Conservation (phyloP, 2,888 invertebrate genomes). For the Patella ulyssiponensis region DNA sequence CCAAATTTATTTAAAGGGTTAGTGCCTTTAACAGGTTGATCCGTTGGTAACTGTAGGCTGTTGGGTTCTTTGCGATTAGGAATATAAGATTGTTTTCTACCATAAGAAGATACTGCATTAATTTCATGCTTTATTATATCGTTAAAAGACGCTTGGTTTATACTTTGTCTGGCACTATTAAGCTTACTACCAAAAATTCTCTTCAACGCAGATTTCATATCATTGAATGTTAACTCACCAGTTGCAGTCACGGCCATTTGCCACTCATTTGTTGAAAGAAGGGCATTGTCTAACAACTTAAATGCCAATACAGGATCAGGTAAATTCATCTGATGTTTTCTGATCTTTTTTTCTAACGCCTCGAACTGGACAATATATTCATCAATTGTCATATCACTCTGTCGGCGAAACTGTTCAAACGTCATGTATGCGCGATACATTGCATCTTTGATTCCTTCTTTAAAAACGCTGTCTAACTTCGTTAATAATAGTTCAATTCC, state of each 20-base stretch:
- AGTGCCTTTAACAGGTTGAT: not conserved
- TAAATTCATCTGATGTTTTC: not conserved
- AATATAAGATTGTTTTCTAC: not conserved
- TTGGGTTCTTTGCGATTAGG: not conserved
- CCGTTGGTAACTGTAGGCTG: not conserved
- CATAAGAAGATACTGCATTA: not conserved
- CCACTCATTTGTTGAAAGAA: conserved; percentile 19
- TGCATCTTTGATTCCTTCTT: not conserved
- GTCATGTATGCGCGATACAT: not conserved
- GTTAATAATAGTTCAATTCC: no score
- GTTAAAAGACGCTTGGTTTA: not conserved
- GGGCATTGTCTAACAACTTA: conserved; percentile 16
- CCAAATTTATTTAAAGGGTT: conserved; percentile 14
- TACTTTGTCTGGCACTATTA: no score
- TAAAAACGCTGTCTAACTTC: no score
- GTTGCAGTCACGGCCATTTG: conserved; percentile 26
- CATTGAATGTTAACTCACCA: conserved; percentile 18
- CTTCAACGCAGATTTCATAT: conserved; percentile 25
- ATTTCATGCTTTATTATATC: not conserved
- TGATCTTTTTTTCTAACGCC: not conserved
- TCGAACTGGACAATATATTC: conserved; percentile 9
- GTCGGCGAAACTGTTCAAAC: conserved; percentile 6
- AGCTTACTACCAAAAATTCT: conserved; percentile 10
- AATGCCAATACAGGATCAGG: conserved; percentile 18
- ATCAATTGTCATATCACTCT: not conserved